These are phyloP conservation scores for Hyphantria cunea DNA, from an alignment of 1,140 invertebrate species.

Conservation along the genomic window DNA sequence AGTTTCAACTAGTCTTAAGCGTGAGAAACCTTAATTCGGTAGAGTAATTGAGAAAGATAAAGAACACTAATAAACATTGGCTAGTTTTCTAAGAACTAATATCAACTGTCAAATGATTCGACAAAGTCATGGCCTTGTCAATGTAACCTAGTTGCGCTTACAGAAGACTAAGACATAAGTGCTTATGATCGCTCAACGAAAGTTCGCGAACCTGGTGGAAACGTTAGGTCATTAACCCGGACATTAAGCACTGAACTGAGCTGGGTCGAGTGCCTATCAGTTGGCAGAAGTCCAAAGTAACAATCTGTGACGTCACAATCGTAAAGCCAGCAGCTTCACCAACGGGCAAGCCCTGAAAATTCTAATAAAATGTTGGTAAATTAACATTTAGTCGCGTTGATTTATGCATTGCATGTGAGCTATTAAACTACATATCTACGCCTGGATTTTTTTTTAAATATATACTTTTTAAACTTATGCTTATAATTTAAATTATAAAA, in stretches of 20 bases:
- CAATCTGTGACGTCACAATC: slow-evolving; percentile 61
- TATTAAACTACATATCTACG: too few relatives aligned
- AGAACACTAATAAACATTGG: too few relatives aligned
- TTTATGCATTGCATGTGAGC: background rate
- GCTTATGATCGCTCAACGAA: slow-evolving; percentile 20
- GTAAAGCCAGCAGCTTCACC: slow-evolving; percentile 35
- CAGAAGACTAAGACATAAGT: background rate
- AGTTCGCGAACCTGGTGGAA: slow-evolving; percentile 49
- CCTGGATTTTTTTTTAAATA: too few relatives aligned
- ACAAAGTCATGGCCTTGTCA: slow-evolving; percentile 14
- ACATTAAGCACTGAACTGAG: slow-evolving; percentile 56
- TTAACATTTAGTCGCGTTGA: slow-evolving; percentile 2
- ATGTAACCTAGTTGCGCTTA: slow-evolving; percentile 3
- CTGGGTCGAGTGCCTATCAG: slow-evolving; percentile 60
- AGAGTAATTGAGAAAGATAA: too few relatives aligned
- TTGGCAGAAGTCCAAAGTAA: slow-evolving; percentile 63
- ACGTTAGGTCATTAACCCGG: slow-evolving; percentile 64
- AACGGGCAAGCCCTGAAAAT: slow-evolving; percentile 17
- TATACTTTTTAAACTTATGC: too few relatives aligned
- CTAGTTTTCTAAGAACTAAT: background rate
- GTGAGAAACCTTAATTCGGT: too few relatives aligned
- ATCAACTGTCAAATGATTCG: background rate
- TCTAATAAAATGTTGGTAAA: slow-evolving; percentile 22
- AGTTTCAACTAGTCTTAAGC: too few relatives aligned
- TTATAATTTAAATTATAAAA: too few relatives aligned